Evolutionary conservation across 1,140 invertebrate genomes (phyloP).

Genomic region (Gerris buenoi): DNA sequence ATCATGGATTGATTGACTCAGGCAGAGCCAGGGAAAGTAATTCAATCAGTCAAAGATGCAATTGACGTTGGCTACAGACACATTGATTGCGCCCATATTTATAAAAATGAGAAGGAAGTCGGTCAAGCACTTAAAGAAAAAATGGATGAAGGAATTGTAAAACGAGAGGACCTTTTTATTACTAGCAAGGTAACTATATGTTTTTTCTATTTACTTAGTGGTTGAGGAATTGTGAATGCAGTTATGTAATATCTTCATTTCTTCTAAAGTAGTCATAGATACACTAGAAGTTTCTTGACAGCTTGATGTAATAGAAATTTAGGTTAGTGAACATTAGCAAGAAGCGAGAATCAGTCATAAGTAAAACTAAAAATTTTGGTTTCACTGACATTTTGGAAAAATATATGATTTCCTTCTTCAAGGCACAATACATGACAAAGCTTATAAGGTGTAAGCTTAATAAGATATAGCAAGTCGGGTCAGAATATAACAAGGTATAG

Average conservation of each 20-base stretch:
- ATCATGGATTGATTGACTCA: too few relatives aligned
- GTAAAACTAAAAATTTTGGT: too few relatives aligned
- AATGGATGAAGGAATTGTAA: too few relatives aligned
- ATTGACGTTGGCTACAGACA: too few relatives aligned
- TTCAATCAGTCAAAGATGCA: too few relatives aligned
- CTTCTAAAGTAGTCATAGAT: not conserved
- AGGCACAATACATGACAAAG: too few relatives aligned
- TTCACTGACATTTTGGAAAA: too few relatives aligned
- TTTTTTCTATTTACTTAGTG: not conserved
- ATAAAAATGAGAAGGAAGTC: slow-evolving; percentile 70
- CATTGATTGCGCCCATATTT: slow-evolving; percentile 66
- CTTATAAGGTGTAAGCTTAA: too few relatives aligned
- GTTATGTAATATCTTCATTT: not conserved
- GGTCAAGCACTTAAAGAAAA: slow-evolving; percentile 54
- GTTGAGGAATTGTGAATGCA: not conserved
- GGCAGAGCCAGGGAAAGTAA: too few relatives aligned
- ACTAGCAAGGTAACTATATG: slow-evolving; percentile 45
- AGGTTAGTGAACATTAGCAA: not conserved
- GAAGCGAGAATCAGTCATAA: not conserved
- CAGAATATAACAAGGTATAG: too few relatives aligned
- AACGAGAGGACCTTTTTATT: slow-evolving; percentile 53
- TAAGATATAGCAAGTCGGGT: too few relatives aligned
- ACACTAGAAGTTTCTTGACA: not conserved
- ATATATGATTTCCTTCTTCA: too few relatives aligned
- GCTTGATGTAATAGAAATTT: not conserved